phyloP scores from a whole-genome alignment of 2,113 vertebrate genomes.

The Glareola pratincola region DNA sequence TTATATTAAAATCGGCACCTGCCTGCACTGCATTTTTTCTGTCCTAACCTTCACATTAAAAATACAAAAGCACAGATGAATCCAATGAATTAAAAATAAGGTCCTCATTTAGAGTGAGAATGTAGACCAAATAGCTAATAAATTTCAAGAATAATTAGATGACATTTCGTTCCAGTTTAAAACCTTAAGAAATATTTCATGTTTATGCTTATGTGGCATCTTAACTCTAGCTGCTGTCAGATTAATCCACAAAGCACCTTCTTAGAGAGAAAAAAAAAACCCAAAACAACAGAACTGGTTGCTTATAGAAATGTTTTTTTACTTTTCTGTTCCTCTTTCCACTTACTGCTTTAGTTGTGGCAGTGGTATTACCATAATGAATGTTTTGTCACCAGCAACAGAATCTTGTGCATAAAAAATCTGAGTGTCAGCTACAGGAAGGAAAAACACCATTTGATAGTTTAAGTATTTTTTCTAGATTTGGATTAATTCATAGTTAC shows the following conservation, averaged over 20 bases:
- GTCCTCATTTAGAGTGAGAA: conserved; percentile 17
- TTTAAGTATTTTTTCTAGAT: background rate
- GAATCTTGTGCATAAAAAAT: background rate
- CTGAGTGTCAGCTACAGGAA: background rate
- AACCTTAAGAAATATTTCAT: background rate
- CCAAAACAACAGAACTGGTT: background rate
- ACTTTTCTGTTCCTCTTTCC: background rate
- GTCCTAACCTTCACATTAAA: conserved; percentile 46
- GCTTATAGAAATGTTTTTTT: background rate
- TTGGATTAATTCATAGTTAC: background rate
- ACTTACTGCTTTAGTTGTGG: background rate
- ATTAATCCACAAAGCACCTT: background rate
- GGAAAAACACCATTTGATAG: background rate
- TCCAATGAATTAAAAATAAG: conserved; percentile 58
- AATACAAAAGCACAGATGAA: conserved; percentile 60
- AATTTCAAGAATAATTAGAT: conserved; percentile 17
- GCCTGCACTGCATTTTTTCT: background rate
- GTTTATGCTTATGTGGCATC: background rate
- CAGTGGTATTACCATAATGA: background rate
- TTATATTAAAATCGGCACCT: conserved; percentile 43
- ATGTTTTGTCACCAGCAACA: background rate
- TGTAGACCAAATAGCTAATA: background rate
- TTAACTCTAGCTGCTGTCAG: background rate
- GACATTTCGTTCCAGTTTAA: background rate
- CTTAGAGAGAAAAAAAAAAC: background rate